phyloP scores from a whole-genome alignment of 1,140 invertebrate species.

The Teleopsis dalmanni region DNA sequence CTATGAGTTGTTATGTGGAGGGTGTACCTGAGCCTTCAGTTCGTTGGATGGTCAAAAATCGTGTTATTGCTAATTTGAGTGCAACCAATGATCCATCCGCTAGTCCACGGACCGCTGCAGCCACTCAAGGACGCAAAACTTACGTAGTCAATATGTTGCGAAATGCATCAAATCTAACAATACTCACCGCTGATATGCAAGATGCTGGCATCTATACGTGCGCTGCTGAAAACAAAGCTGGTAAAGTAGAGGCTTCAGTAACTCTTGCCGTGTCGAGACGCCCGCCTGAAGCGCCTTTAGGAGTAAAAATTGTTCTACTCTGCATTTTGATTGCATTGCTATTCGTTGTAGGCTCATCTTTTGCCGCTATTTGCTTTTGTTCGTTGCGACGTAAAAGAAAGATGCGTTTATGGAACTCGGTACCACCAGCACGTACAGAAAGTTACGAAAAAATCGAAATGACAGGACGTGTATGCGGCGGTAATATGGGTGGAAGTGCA shows the following conservation, averaged over 20 bases:
- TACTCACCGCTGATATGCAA: slow-evolving; percentile 58
- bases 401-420: slow-evolving; percentile 40
- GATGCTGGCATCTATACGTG: slow-evolving; percentile 69
- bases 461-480: slow-evolving; percentile 35
- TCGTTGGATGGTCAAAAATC: slow-evolving; percentile 47
- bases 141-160: slow-evolving; percentile 48
- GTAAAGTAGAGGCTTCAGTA: slow-evolving; percentile 61
- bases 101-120: slow-evolving; percentile 28
- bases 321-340: slow-evolving; percentile 53
- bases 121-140: slow-evolving; percentile 45
- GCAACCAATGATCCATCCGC: slow-evolving; percentile 19
- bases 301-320: slow-evolving; percentile 50
- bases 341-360: slow-evolving; percentile 51
- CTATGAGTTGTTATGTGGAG: slow-evolving; percentile 61
- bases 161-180: slow-evolving; percentile 59
- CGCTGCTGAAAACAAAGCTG: slow-evolving; percentile 68
- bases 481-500: slow-evolving; percentile 42
- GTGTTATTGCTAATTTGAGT: slow-evolving; percentile 38
- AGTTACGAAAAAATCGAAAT: slow-evolving; percentile 70
- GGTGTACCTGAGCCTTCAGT: slow-evolving; percentile 62
- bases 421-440: slow-evolving; percentile 48
- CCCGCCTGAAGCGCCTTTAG: slow-evolving; percentile 44
- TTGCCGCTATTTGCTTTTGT: slow-evolving; percentile 55
- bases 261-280: slow-evolving; percentile 57
- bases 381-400: slow-evolving; percentile 45